Percentiles rank a stretch among this genome's conserved stretches.
These are phyloP conservation scores for Alectoris magna DNA, from an alignment of 2,797 vertebrate genomes.

Conservation along the genomic window DNA sequence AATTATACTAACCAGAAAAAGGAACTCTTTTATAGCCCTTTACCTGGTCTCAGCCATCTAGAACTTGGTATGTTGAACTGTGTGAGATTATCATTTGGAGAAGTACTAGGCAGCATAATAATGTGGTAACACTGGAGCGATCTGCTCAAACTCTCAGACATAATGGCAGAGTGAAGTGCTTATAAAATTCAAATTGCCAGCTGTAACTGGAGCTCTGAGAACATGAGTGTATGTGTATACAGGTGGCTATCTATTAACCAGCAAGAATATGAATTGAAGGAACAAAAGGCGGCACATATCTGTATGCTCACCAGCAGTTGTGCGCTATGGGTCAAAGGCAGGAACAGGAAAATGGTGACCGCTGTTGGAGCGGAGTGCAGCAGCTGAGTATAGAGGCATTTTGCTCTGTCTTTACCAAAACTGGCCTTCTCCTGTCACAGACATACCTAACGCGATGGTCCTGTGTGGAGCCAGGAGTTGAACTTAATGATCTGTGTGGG, in stretches of 20 bases:
- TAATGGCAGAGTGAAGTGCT: background rate
- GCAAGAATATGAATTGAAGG: too few species aligned
- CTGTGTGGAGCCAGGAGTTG: background rate
- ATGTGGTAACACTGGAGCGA: fast-evolving
- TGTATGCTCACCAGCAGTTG: too few species aligned
- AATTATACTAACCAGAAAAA: background rate
- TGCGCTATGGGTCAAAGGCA: too few species aligned
- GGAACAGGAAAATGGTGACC: too few species aligned
- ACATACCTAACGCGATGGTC: fast-evolving
- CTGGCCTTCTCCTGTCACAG: background rate
- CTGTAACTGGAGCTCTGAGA: background rate
- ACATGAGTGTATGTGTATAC: fast-evolving
- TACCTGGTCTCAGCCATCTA: background rate
- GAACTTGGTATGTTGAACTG: background rate
- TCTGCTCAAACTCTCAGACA: background rate
- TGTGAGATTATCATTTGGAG: background rate
- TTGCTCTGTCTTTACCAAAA: background rate
- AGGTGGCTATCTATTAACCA: background rate
- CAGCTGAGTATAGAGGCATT: background rate
- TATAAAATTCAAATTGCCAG: background rate
- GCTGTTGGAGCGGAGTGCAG: too few species aligned
- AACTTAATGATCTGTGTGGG: background rate
- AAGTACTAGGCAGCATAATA: background rate
- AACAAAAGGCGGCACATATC: too few species aligned
- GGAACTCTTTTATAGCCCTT: background rate